A percentile compares a stretch with the other conserved stretches of the same genome.
These are phyloP conservation scores for Sesamia nonagrioides DNA, from an alignment of 1,140 invertebrate species.

Conservation along the genomic window DNA sequence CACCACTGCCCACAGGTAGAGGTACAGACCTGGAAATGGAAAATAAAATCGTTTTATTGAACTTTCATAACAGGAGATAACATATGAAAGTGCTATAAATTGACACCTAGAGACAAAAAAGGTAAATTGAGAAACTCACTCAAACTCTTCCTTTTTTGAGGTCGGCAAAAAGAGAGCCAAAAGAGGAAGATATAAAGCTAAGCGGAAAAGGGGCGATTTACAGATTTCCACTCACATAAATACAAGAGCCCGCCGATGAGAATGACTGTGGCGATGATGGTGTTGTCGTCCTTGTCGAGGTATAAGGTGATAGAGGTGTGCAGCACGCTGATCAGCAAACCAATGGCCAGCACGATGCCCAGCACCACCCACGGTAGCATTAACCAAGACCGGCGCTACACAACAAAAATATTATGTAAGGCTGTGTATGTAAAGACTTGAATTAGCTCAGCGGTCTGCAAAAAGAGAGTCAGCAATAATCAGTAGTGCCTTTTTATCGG, in stretches of 20 bases:
- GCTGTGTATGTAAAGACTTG: background rate
- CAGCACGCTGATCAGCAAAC: slow-evolving; percentile 91
- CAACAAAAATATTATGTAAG: background rate
- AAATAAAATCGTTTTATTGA: background rate
- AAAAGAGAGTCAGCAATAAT: background rate
- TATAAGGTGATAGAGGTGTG: slow-evolving; percentile 92
- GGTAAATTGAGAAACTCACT: too few relatives aligned
- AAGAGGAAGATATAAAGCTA: background rate
- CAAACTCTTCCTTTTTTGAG: too few relatives aligned
- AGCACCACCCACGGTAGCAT: slow-evolving; percentile 95
- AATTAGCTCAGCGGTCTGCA: background rate
- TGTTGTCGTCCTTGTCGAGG: slow-evolving; percentile 86
- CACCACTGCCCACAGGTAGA: slow-evolving; percentile 93
- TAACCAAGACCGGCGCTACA: slow-evolving; percentile 92
- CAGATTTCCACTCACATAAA: slow-evolving; percentile 69
- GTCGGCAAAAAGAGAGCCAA: background rate
- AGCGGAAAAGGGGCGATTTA: background rate
- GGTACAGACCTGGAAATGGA: slow-evolving; percentile 89
- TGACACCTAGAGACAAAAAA: too few relatives aligned
- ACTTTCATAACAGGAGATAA: too few relatives aligned
- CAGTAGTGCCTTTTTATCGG: too few relatives aligned
- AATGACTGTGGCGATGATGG: slow-evolving; percentile 69
- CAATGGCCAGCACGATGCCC: slow-evolving; percentile 92
- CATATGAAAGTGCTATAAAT: too few relatives aligned
- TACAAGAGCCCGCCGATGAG: slow-evolving; percentile 79